Conservation (phyloP, 2,113 vertebrate genomes). For the Rafetus swinhoei region DNA sequence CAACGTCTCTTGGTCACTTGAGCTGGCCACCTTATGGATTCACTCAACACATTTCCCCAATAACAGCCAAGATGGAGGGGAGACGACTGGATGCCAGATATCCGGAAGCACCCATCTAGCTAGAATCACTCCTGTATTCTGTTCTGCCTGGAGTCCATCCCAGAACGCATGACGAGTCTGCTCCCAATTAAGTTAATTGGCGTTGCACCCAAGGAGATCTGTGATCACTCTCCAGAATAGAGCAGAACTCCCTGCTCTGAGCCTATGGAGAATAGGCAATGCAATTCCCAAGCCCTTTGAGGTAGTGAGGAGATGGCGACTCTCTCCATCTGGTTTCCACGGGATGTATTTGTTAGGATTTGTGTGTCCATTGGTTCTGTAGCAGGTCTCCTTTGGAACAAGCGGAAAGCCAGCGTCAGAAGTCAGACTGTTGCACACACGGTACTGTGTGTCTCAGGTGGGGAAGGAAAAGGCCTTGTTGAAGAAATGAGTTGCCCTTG, state of each 20-base stretch:
- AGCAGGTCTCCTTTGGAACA: background rate
- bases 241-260: background rate
- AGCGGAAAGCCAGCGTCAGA: background rate
- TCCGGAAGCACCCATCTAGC: background rate
- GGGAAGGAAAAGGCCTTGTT: background rate
- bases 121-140: background rate
- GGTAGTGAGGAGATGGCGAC: background rate
- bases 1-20: background rate
- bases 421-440: background rate
- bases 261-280: background rate
- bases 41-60: fast-evolving
- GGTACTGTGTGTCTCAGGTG: background rate
- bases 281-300: background rate
- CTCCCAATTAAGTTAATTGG: background rate
- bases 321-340: background rate
- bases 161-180: background rate
- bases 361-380: background rate
- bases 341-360: background rate
- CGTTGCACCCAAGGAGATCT: background rate
- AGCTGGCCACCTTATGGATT: fast-evolving
- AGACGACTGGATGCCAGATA: background rate
- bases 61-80: fast-evolving
- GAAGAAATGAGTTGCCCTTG: constrained; percentile 22
- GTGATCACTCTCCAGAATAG: background rate
- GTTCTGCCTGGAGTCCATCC: background rate